Percentiles rank a stretch among this genome's conserved stretches.
Evolutionary conservation across 2,113 vertebrate species (phyloP).

Genomic region (Apodemus speciosus): DNA sequence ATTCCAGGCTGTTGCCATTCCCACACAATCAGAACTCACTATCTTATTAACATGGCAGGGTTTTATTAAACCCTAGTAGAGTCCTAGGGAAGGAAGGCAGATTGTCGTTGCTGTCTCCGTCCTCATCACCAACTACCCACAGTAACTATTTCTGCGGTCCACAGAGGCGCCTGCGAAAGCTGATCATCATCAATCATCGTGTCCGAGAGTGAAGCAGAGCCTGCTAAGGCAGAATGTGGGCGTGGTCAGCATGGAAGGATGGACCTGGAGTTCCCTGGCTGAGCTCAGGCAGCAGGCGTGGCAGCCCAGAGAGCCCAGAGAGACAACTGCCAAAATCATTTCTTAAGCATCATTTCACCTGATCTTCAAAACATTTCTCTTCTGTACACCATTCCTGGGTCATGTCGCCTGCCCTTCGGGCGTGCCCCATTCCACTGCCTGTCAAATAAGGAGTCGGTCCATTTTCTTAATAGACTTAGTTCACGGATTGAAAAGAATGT

Average conservation of each 20-base stretch:
- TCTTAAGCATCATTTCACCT: slow-evolving; percentile 26
- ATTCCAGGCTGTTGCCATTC: slow-evolving; percentile 53
- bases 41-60: not conserved
- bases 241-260: not conserved
- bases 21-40: slow-evolving; percentile 24
- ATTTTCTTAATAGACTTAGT: slow-evolving; percentile 1
- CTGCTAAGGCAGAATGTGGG: not conserved
- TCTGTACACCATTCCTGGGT: not conserved
- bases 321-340: slow-evolving; percentile 22
- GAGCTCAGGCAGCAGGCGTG: not conserved
- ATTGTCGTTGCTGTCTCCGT: slow-evolving; percentile 27
- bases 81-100: not conserved
- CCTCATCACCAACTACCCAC: not conserved
- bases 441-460: not conserved
- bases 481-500: not conserved
- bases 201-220: not conserved
- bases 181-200: not conserved
- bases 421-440: not conserved
- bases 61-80: slow-evolving; percentile 40
- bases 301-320: not conserved
- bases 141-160: slow-evolving; percentile 1
- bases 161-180: not conserved
- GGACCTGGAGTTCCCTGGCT: slow-evolving; percentile 2
- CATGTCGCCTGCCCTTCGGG: not conserved
- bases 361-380: slow-evolving; percentile 28